Conservation (phyloP, 1,140 invertebrate species). For the Lordiphosa clarofinis region DNA sequence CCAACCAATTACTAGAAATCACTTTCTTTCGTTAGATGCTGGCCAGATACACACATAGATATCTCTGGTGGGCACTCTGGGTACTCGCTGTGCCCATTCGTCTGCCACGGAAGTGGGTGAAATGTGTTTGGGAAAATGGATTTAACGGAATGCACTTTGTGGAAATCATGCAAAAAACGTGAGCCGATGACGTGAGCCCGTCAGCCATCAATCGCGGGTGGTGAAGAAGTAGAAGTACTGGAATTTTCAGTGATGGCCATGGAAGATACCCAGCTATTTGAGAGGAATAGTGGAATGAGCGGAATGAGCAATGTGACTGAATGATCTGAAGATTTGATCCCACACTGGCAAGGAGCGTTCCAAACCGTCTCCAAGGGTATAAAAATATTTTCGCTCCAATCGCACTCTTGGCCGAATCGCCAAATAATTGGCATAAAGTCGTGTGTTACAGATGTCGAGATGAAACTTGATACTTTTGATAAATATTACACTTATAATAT, state of each 20-base stretch:
- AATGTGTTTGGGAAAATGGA: constrained; percentile 59
- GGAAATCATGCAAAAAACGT: constrained; percentile 50
- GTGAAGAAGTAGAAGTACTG: neutral
- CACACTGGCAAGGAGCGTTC: too few species aligned
- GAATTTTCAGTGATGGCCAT: neutral
- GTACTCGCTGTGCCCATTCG: constrained; percentile 51
- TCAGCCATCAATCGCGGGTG: constrained; percentile 59
- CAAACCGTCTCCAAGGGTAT: too few species aligned
- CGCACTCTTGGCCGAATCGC: too few species aligned
- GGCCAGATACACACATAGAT: constrained; percentile 15
- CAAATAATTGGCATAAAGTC: too few species aligned
- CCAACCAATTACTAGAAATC: constrained; percentile 44
- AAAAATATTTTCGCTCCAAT: too few species aligned
- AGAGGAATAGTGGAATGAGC: too few species aligned
- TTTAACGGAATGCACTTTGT: constrained; percentile 48
- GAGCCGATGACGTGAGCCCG: constrained; percentile 59
- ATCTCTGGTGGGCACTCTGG: neutral
- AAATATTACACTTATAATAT: too few species aligned
- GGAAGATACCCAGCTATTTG: neutral
- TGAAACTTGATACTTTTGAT: too few species aligned
- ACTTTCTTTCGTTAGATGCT: constrained; percentile 50
- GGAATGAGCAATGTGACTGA: too few species aligned
- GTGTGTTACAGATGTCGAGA: too few species aligned
- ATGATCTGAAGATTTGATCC: too few species aligned
- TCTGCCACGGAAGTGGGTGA: constrained; percentile 32